Percentiles rank a stretch among this genome's conserved stretches.
phyloP scores from a whole-genome alignment of 2,888 invertebrate species.

The Microplitis manilae region DNA sequence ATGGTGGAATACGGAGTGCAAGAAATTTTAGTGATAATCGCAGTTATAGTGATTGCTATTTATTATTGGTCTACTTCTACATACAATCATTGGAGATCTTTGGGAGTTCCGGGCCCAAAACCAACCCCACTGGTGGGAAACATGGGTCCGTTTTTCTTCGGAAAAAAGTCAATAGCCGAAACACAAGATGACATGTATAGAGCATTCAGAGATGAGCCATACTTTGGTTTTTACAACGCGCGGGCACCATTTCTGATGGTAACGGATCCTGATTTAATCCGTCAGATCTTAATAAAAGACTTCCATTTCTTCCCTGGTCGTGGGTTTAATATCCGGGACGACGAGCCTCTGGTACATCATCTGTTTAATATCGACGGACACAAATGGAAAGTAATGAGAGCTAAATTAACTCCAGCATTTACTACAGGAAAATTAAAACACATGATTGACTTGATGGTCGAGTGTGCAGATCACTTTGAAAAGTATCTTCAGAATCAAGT shows the following conservation, averaged over 20 bases:
- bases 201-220: not conserved
- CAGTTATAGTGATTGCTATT: not conserved
- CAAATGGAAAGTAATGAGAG: slow-evolving; percentile 71
- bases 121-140: not conserved
- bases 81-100: not conserved
- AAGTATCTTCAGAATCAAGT: slow-evolving; percentile 64
- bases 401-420: slow-evolving; percentile 71
- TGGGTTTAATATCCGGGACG: slow-evolving; percentile 11
- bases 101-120: not conserved
- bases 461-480: slow-evolving; percentile 66
- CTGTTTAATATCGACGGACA: slow-evolving; percentile 65
- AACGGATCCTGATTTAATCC: not conserved
- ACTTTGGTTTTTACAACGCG: not conserved
- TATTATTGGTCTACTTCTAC: not conserved
- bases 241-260: not conserved
- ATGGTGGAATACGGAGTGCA: not conserved
- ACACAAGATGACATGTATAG: not conserved
- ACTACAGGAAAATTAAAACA: slow-evolving; percentile 71
- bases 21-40: not conserved
- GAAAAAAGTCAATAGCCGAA: not conserved
- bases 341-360: slow-evolving; percentile 56
- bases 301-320: not conserved
- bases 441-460: slow-evolving; percentile 70
- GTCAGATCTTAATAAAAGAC: not conserved
- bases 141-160: not conserved